Percentiles rank a stretch among this genome's conserved stretches.
These are phyloP conservation scores for Cerceris ruficornis DNA, from an alignment of 2,888 invertebrate species.

Conservation along the genomic window DNA sequence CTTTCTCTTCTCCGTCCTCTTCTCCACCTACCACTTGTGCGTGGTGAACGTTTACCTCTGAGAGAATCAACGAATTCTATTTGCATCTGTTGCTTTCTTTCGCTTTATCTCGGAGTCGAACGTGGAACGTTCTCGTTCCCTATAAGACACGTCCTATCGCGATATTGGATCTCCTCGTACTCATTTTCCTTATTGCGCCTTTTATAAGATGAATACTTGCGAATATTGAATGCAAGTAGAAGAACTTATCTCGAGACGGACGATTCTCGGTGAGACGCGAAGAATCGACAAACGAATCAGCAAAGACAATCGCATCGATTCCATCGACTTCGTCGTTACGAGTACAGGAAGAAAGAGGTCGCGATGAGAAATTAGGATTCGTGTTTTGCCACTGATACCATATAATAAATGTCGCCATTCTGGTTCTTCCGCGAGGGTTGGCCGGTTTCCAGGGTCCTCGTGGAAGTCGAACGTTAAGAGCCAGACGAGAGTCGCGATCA, in stretches of 20 bases:
- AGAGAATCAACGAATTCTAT: background rate
- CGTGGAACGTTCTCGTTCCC: too few species aligned
- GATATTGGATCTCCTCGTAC: too few species aligned
- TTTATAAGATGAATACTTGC: too few species aligned
- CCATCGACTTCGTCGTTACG: too few species aligned
- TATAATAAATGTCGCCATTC: constrained; percentile 17
- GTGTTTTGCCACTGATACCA: constrained; percentile 2
- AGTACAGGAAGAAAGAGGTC: background rate
- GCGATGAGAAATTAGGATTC: background rate
- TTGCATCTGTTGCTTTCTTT: background rate
- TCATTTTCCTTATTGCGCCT: too few species aligned
- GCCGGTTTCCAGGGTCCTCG: constrained; percentile 9
- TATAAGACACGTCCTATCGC: too few species aligned
- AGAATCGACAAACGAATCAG: too few species aligned
- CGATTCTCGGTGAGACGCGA: too few species aligned
- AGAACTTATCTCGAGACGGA: too few species aligned
- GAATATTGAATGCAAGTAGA: too few species aligned
- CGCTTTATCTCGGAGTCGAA: too few species aligned
- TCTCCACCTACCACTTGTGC: background rate
- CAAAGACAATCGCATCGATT: too few species aligned
- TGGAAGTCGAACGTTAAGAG: constrained; percentile 17
- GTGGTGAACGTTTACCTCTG: background rate
- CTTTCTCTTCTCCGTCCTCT: constrained; percentile 4
- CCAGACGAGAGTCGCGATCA: constrained; percentile 23
- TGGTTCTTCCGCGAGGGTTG: constrained; percentile 1